Evolutionary conservation across 2,888 invertebrate species (phyloP), one percentile per base, ranked within the genome.

Genomic region (Lingula anatina): DNA sequence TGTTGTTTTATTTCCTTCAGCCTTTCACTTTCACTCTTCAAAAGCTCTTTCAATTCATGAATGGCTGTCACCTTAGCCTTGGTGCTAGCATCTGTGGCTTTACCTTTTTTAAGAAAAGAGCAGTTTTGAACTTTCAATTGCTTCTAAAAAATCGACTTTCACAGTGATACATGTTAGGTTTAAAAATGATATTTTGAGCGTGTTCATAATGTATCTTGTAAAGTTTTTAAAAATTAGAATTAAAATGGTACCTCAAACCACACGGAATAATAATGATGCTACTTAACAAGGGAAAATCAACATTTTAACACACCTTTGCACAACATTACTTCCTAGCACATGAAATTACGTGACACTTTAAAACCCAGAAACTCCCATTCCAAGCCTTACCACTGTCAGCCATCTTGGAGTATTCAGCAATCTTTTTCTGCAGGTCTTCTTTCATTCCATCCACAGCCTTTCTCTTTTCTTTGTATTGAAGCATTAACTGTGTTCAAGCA

Each of bases 361-460:
- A n/a, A n/a, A n/a, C n/a, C n/a, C n/a, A n/a, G n/a, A n/a, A n/a
- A n/a, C n/a, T n/a, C n/a, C n/a, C n/a, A n/a, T n/a, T n/a, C n/a
- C n/a, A n/a, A n/a, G n/a, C 43, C 49, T 35, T 46, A 71, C 73
- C 71, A 54, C 55, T 61, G 43, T 71, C 70, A n/a, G 71, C 62
- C 37, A 64, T 60, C 50, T 71, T 71, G 2, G 73, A 64, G 54
- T 71, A 71, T 41, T 70, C 70, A 4, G 63, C 58, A 44, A 73
- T 69, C 42, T 59, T 62, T 47, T 57, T 62, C 55, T 71, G 67
- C 5, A 72, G 59, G n/a, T 70, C 65, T 5, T 68, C 68, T 49
- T 70, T 71, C 46, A 71, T 46, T 7, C 60, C 60, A 46, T 71
- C 70, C 7, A 72, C 65, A 28, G 46, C 50, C 28, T 55, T 56